Conservation (phyloP, 2,113 vertebrate genomes). For the Prolemur simus region DNA sequence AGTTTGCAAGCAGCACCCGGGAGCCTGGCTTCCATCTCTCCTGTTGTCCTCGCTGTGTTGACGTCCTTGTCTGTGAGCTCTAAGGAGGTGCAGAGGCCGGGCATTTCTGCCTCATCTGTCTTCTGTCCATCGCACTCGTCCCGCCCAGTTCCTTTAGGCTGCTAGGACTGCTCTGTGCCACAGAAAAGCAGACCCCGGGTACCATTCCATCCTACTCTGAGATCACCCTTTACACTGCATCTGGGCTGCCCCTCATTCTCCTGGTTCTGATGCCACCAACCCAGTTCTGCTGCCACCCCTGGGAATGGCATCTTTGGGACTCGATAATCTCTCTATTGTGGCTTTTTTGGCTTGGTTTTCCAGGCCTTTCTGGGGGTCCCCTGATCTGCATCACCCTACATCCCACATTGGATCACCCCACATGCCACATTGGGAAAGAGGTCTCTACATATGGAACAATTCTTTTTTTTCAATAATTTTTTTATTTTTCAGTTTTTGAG, state of each 20-base stretch:
- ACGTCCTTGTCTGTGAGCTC: background rate
- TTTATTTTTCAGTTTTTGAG: no score
- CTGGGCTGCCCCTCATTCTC: background rate
- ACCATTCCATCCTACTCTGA: background rate
- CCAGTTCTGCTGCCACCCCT: background rate
- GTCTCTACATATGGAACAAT: background rate
- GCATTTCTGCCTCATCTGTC: background rate
- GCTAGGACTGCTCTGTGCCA: background rate
- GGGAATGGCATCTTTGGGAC: background rate
- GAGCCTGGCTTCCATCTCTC: background rate
- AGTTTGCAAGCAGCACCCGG: background rate
- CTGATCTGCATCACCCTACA: background rate
- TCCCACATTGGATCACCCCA: background rate
- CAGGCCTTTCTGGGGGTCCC: background rate
- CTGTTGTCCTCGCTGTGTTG: background rate
- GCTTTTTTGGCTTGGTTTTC: background rate
- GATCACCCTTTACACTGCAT: background rate
- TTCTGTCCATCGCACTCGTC: fast-evolving
- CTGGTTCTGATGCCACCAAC: background rate
- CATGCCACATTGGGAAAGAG: background rate
- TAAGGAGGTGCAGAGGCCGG: fast-evolving
- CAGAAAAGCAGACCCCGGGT: background rate
- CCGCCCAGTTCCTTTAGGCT: background rate
- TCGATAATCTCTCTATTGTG: background rate
- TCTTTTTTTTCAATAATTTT: no score